These are phyloP conservation scores for Temnothorax unifasciatus DNA, from an alignment of 2,888 invertebrate species.

Conservation along the genomic window DNA sequence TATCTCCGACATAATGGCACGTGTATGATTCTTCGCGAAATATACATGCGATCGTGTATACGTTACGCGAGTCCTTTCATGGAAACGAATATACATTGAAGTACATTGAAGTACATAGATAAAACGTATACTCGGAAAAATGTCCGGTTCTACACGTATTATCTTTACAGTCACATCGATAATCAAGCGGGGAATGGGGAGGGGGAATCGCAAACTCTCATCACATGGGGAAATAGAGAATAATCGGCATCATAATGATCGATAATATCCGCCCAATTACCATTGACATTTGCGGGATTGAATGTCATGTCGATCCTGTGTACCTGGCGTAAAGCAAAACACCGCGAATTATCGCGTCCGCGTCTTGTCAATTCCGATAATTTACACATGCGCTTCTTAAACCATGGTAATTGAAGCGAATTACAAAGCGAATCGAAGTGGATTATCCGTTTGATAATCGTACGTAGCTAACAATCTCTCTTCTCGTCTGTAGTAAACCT, in stretches of 20 bases:
- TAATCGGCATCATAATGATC: constrained; percentile 23
- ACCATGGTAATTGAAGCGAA: background rate
- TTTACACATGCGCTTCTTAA: background rate
- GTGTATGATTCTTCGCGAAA: constrained; percentile 20
- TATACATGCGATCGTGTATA: background rate
- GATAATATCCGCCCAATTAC: constrained; percentile 57
- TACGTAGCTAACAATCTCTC: background rate
- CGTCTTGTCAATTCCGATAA: constrained; percentile 16
- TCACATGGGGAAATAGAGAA: constrained; percentile 12
- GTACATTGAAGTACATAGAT: background rate
- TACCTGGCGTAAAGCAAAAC: constrained; percentile 20
- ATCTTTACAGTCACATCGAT: background rate
- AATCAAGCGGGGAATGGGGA: background rate
- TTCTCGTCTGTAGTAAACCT: background rate
- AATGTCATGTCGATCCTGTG: constrained; percentile 58
- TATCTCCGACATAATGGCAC: background rate
- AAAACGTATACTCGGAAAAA: constrained; percentile 10
- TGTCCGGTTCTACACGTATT: background rate
- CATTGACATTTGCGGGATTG: constrained; percentile 70
- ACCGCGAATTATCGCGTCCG: constrained; percentile 25
- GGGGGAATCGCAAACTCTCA: constrained; percentile 12
- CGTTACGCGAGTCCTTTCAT: background rate
- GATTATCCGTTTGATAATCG: background rate
- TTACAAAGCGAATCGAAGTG: constrained; percentile 1
- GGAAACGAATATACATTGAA: background rate